Base-by-base conservation (phyloP, 1,140 invertebrate species). In the Drosophila pallidifrons region DNA sequence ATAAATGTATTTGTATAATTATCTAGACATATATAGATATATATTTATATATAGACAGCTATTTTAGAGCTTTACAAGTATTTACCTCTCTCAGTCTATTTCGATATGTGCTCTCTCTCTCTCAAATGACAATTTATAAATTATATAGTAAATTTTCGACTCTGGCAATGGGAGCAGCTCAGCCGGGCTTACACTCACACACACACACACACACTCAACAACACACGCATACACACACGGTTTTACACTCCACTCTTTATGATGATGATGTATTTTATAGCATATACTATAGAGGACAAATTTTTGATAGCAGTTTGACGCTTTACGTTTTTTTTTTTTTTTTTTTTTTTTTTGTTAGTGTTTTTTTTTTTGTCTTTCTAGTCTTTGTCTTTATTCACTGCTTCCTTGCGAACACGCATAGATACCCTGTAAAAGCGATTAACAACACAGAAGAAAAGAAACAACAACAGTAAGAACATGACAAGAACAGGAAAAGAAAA, bases 311-410 rank as follows among this genome's bases (percentile, higher is more conserved):
- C 47, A 35, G 43, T 54, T 61, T 64, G 28, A 5, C 35, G 49
- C 20, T 64, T 64, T 30, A 28, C 25, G 11, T 25, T 47, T 64
- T 28, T 49, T 43, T 16, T 16, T 46, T 46, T n/a, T n/a, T n/a
- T n/a, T 30, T 46, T 13, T 47, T 61, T 35, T 49, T 32, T 45
- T 72, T 60, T 72, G 60, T 72, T 60, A 67, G 60, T 75, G 30
- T 35, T 47, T 73, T 67, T 45, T 30, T 20, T 49, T 54, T 64
- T 15, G 11, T 32, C 25, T 66, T 77, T 80, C 81, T 83, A 82
- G 80, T 82, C 80, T 68, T 79, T 75, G 61, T 70, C 59, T 70
- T 64, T 63, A 59, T 68, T 60, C 55, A 35, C 61, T 70, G 67
- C 67, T 70, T 69, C 46, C 55, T 59, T 68, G 46, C 52, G 59